A percentile compares a stretch with the other conserved stretches of the same genome.
Evolutionary conservation across 2,888 invertebrate species (phyloP).

Genomic region (Mylabris sibirica): DNA sequence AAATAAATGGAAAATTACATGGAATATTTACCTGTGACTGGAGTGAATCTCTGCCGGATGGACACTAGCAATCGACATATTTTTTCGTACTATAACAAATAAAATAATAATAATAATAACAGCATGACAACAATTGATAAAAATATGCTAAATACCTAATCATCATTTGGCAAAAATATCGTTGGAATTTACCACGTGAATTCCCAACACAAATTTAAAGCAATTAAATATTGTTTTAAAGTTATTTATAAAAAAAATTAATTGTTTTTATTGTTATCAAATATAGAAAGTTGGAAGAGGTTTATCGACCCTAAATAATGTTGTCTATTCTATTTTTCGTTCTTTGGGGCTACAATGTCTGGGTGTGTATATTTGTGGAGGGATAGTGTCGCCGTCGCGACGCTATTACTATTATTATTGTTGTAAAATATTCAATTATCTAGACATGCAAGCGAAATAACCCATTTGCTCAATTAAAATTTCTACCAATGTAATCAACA

Average conservation of each 20-base stretch:
- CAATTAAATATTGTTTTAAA: neutral
- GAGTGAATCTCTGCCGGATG: conserved; percentile 64
- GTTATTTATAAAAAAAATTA: neutral
- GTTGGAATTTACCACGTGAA: neutral
- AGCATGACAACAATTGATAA: neutral
- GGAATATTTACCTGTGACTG: conserved; percentile 55
- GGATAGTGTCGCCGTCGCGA: neutral
- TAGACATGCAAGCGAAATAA: neutral
- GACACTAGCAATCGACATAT: conserved; percentile 66
- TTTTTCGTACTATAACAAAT: conserved; percentile 61
- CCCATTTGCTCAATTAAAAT: neutral
- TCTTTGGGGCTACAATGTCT: neutral
- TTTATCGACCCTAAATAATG: conserved; percentile 5
- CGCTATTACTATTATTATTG: neutral
- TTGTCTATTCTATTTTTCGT: too few relatives aligned
- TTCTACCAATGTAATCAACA: neutral
- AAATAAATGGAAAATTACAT: neutral
- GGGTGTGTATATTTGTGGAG: neutral
- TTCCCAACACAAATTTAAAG: neutral
- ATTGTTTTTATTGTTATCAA: neutral
- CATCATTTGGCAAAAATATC: neutral
- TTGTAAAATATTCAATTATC: neutral
- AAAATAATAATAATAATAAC: conserved; percentile 36
- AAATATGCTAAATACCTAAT: neutral
- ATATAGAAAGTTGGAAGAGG: neutral